phyloP scores from a whole-genome alignment of 2,113 vertebrate species.

The Pseudorasbora parva region DNA sequence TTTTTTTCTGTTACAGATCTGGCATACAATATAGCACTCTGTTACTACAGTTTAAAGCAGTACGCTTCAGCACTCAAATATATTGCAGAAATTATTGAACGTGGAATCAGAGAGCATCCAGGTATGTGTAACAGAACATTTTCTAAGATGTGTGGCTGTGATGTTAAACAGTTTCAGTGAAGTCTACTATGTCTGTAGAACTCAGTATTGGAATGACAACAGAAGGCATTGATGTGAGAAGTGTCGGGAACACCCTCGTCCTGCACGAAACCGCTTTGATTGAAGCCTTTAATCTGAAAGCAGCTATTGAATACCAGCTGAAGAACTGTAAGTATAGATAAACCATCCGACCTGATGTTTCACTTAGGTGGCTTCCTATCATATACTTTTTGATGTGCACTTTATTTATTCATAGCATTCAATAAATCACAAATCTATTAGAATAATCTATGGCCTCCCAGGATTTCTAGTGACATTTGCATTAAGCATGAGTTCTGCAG shows the following conservation, averaged over 20 bases:
- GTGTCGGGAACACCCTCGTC: conserved; percentile 92
- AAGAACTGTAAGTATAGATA: conserved; percentile 76
- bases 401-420: background rate
- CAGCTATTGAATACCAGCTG: conserved; percentile 91
- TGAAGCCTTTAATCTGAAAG: conserved; percentile 96
- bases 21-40: conserved; percentile 91
- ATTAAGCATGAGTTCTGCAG: background rate
- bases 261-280: conserved; percentile 92
- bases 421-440: background rate
- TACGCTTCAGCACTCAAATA: conserved; percentile 84
- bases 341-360: background rate
- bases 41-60: conserved; percentile 86
- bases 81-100: conserved; percentile 88
- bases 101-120: conserved; percentile 89
- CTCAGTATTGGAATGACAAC: conserved; percentile 91
- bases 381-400: background rate
- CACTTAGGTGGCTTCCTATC: background rate
- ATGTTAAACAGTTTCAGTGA: background rate
- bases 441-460: background rate
- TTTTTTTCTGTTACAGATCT: conserved; percentile 74
- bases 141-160: background rate
- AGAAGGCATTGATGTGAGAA: conserved; percentile 90
- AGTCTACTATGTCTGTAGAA: conserved; percentile 71
- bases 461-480: background rate
- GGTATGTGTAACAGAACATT: conserved; percentile 60